These are phyloP conservation scores for Stomorhina lunata DNA, from an alignment of 2,888 invertebrate species.

Conservation along the genomic window DNA sequence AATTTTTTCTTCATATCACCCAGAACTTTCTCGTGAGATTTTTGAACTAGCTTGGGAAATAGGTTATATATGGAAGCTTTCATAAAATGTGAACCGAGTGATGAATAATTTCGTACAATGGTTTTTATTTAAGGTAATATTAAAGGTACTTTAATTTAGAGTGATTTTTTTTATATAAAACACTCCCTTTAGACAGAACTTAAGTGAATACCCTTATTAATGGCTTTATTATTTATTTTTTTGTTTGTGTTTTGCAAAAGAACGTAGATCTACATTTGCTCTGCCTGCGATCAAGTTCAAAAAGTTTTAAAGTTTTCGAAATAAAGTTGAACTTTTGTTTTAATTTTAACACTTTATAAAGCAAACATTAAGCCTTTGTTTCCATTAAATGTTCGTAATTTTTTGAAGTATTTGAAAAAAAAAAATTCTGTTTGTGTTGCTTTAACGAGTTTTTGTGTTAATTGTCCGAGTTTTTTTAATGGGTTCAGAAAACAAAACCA, in stretches of 20 bases:
- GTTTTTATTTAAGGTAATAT: too few species aligned
- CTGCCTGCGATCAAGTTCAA: conserved; percentile 31
- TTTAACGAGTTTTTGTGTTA: not conserved
- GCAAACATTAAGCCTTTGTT: not conserved
- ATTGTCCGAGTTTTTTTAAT: conserved; percentile 44
- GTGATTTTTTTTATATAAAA: too few species aligned
- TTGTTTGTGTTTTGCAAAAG: not conserved
- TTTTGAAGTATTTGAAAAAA: conserved; percentile 10
- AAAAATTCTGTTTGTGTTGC: conserved; percentile 1
- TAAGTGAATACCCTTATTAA: not conserved
- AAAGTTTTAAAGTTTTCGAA: conserved; percentile 20
- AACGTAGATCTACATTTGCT: not conserved
- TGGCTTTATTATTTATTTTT: not conserved
- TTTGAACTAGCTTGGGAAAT: too few species aligned
- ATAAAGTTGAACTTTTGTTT: conserved; percentile 20
- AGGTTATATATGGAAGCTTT: too few species aligned
- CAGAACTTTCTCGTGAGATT: too few species aligned
- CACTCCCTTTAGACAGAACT: not conserved
- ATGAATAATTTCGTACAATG: too few species aligned
- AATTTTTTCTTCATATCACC: too few species aligned
- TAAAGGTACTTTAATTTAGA: too few species aligned
- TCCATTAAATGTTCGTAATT: not conserved
- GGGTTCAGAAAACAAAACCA: conserved; percentile 53
- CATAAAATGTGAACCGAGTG: too few species aligned
- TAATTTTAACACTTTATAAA: conserved; percentile 4